Base-by-base conservation (phyloP, 2,797 vertebrate species). In the Diplodus sargus region DNA sequence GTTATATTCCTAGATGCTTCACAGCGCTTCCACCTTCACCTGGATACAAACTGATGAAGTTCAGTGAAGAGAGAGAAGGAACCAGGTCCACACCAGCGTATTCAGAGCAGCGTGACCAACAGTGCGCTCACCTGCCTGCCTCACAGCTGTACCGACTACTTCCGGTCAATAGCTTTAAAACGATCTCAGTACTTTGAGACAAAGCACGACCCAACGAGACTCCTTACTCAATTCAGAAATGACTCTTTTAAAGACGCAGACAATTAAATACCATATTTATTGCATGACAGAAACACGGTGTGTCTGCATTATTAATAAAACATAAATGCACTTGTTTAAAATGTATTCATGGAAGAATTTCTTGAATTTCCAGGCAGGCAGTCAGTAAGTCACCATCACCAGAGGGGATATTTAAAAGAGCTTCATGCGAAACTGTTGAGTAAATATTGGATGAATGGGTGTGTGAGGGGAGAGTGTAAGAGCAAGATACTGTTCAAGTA, bases 381-480 rank as follows among this genome's bases (percentile, higher is more conserved):
- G 8, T 13, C 10, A 20, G 47, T 63, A 20, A 57, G 67, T 68
- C 51, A 65, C 13, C 51, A 30, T 49, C 43, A 20, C 53, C 73
- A 28, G 42, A 71, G 49, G 68, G 54, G 28, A 75, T 51, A 76
- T 74, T 82, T 49, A 52, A 70, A 68, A 42, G 14, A 28, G 23
- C 79, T 42, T 47, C 30, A 13, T 58, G 67, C 28, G 30, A 71
- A 70, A 82, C 42, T 82, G 79, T 7, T 73, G 68, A 62, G 87
- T 74, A 79, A 92, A 92, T 88, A 92, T 92, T 92, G 82, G 30
- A 76, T 59, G 4, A 84, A 73, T 42, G 76, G 43, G 89, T 79
- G 90, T 86, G 84, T 43, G 42, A 39, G 17, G 52, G 17, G 42
- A 57, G 23, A 62, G 57, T 23, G 25, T 22, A n/a, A 42, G 23